A percentile compares a stretch with the other conserved stretches of the same genome.
Evolutionary conservation across 2,888 invertebrate genomes (phyloP).

Genomic region (Lasius platythorax): DNA sequence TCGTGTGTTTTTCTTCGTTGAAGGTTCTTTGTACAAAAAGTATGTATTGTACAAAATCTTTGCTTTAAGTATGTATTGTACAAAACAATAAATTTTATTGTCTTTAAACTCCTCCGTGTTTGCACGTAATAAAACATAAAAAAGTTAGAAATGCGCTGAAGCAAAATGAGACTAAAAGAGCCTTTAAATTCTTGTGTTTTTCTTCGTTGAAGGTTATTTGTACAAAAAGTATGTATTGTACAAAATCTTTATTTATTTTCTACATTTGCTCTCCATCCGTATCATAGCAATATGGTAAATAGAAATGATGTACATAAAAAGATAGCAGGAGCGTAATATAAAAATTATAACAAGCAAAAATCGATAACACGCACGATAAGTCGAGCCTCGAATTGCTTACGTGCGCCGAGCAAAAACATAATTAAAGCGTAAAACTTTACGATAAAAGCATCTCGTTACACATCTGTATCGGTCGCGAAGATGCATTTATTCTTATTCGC

Average conservation of each 20-base stretch:
- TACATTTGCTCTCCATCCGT: not conserved
- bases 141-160: not conserved
- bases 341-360: not conserved
- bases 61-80: too few species aligned
- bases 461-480: not conserved
- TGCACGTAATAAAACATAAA: too few species aligned
- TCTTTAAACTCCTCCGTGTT: too few species aligned
- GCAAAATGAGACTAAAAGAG: not conserved
- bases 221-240: not conserved
- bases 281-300: not conserved
- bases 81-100: too few species aligned
- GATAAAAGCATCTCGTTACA: not conserved
- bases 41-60: not conserved
- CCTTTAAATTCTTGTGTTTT: not conserved
- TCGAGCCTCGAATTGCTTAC: not conserved
- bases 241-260: not conserved
- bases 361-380: not conserved
- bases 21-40: not conserved
- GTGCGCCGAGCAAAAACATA: not conserved
- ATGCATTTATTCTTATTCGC: slow-evolving; percentile 1
- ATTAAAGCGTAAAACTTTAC: not conserved
- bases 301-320: not conserved
- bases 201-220: not conserved
- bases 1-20: not conserved
- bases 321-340: not conserved